A percentile compares a stretch with the other conserved stretches of the same genome.
Evolutionary conservation across 2,113 vertebrate species (phyloP).

Genomic region (Channa maculata): DNA sequence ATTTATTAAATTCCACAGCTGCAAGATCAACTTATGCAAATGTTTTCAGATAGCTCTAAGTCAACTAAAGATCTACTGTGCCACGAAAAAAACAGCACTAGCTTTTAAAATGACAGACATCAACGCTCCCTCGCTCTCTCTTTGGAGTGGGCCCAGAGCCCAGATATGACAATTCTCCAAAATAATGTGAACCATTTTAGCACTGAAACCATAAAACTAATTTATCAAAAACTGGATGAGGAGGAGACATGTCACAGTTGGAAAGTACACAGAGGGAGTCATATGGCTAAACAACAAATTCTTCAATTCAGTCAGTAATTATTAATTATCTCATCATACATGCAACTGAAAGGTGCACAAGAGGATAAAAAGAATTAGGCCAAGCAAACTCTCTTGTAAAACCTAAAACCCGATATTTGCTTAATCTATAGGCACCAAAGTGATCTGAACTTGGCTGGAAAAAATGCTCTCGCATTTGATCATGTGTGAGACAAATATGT

Average conservation of each 20-base stretch:
- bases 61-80: conserved; percentile 2
- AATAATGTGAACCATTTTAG: conserved; percentile 27
- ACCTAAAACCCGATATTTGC: background rate
- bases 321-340: conserved; percentile 35
- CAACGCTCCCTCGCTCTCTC: background rate
- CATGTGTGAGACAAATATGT: background rate
- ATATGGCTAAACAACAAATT: conserved; percentile 14
- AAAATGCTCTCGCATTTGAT: background rate
- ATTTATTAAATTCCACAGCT: conserved; percentile 3
- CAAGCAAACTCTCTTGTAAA: conserved; percentile 37
- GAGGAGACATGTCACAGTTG: conserved; percentile 13
- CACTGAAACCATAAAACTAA: conserved; percentile 42
- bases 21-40: conserved; percentile 11
- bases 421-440: background rate
- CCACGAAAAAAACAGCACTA: conserved; percentile 7
- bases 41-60: background rate
- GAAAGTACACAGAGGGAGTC: conserved; percentile 14
- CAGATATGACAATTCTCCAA: conserved; percentile 23
- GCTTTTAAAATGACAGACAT: conserved; percentile 16
- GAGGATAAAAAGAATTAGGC: conserved; percentile 20
- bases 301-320: conserved; percentile 25
- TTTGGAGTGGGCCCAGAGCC: background rate
- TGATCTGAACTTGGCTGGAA: background rate
- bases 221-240: conserved; percentile 34
- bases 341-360: background rate